These are phyloP conservation scores for Heteractis magnifica DNA, from an alignment of 92 coral and sea anemone genomes.

Conservation along the genomic window DNA sequence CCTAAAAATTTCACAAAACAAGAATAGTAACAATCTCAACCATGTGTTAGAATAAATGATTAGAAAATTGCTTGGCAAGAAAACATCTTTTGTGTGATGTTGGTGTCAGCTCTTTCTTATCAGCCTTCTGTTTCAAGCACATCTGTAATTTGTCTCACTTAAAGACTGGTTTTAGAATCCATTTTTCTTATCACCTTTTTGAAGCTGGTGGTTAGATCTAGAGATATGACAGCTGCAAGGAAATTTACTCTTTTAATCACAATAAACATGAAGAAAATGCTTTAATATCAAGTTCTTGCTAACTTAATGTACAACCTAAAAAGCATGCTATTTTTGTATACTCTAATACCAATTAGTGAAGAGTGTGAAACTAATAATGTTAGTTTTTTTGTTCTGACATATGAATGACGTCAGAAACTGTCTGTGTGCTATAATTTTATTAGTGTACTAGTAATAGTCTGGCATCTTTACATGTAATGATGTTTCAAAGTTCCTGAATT, in stretches of 20 bases:
- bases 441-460: background rate
- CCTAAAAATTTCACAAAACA: too few relatives aligned
- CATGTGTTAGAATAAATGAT: background rate
- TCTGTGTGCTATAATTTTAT: background rate
- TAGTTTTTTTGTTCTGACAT: background rate
- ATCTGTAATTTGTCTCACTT: slow-evolving; percentile 6
- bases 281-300: background rate
- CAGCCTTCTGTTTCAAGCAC: slow-evolving; percentile 9
- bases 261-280: background rate
- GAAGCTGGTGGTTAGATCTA: background rate
- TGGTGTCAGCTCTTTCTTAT: slow-evolving; percentile 5
- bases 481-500: background rate
- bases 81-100: background rate
- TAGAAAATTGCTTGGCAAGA: background rate
- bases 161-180: slow-evolving; percentile 10
- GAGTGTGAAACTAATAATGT: background rate
- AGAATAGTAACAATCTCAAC: background rate
- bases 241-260: background rate
- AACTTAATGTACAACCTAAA: background rate
- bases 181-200: background rate
- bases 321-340: background rate
- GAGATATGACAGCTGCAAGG: background rate
- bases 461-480: background rate
- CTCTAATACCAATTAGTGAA: background rate
- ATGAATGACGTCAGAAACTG: background rate